Conservation (phyloP, 1,140 invertebrate genomes). For the Harpegnathos saltator region DNA sequence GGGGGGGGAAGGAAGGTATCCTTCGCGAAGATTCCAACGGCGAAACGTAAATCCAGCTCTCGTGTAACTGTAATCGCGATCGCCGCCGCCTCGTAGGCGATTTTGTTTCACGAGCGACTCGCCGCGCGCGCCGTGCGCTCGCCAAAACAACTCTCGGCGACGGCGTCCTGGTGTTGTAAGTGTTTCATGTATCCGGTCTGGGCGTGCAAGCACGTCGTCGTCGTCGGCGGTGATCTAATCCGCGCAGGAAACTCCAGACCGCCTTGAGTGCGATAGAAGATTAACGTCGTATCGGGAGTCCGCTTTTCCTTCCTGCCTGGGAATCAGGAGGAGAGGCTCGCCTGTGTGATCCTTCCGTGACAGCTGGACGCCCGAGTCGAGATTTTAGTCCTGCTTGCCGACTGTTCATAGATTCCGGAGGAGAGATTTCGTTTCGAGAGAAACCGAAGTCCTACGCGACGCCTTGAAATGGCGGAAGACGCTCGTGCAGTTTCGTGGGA, state of each 20-base stretch:
- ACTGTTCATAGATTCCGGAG: too few relatives aligned
- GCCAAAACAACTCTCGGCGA: neutral
- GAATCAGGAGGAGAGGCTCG: too few relatives aligned
- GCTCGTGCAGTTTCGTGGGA: too few relatives aligned
- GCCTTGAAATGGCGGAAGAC: too few relatives aligned
- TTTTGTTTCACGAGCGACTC: constrained; percentile 25
- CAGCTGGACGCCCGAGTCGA: too few relatives aligned
- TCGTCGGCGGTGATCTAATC: constrained; percentile 42
- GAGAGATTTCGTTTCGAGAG: too few relatives aligned
- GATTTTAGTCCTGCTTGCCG: too few relatives aligned
- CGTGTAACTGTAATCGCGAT: constrained; percentile 48
- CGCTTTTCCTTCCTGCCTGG: neutral
- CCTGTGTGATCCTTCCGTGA: too few relatives aligned
- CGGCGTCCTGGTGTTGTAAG: neutral
- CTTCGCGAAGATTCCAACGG: constrained; percentile 22
- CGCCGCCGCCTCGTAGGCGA: constrained; percentile 11
- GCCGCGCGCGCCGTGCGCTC: too few relatives aligned
- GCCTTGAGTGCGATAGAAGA: constrained; percentile 21
- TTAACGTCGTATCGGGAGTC: neutral
- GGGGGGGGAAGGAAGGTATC: too few relatives aligned
- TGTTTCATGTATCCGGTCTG: neutral
- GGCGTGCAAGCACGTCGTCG: constrained; percentile 7
- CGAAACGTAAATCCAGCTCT: constrained; percentile 42
- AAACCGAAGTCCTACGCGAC: too few relatives aligned
- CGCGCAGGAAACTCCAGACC: constrained; percentile 30